Base-by-base conservation (phyloP, 2,888 invertebrate species). In the Gymnosoma rotundatum region DNA sequence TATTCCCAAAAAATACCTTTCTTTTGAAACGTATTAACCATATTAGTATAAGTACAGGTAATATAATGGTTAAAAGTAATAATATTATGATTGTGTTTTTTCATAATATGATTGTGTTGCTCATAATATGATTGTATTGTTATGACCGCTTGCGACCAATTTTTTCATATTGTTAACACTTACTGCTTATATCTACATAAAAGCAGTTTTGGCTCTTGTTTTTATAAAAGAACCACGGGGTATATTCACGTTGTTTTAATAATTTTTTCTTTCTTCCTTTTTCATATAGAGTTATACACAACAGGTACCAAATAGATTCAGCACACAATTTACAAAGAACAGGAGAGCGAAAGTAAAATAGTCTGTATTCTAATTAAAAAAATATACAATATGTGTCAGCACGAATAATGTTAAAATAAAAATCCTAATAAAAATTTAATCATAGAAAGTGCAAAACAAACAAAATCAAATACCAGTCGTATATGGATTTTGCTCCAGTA, bases 381-480 rank as follows among this genome's bases (percentile, higher is more conserved):
- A 12, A 45, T 45, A 38, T 38, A 42, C 42, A 32, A 61, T 67
- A 38, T 42, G 16, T 52, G 38, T 25, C 38, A 60, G 67, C 58
- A 79, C 66, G 66, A 73, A 60, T 79, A 73, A 79, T 73, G 73
- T 73, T 72, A 25, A 25, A 4, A 25, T 2, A 25, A 25, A 25
- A 25, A 25, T 25, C 25, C 25, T 67, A 79, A 73, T 79, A 73
- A 52, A 73, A 79, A 56, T 66, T 60, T 79, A 73, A 79, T 73
- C 79, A 73, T 32, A 72, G 50, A 58, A 66, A 72, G 64, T 58
- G 50, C 58, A 58, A 50, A n/a, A 67, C 50, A 52, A 3, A 66
- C 12, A 56, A 66, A 56, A 18, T 20, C 14, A 36, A 18, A 52
- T 25, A 52, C 45, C 4, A 4, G 12, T 42, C 5, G 16, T 16